Conservation (phyloP, 2,113 vertebrate genomes). For the Aegotheles bennettii region DNA sequence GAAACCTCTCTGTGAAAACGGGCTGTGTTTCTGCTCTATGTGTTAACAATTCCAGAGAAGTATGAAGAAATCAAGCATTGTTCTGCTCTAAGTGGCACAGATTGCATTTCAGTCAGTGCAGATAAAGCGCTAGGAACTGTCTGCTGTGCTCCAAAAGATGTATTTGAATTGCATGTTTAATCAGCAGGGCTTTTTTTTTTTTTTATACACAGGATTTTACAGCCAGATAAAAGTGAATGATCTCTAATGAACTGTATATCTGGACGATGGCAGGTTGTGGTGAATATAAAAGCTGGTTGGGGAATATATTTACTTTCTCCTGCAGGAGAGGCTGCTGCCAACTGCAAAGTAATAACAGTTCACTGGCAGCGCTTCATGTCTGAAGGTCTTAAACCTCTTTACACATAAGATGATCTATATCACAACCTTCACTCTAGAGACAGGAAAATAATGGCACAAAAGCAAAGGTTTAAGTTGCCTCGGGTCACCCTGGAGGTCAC, state of each 20-base stretch:
- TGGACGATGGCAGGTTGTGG: constrained; percentile 17
- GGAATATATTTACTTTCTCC: constrained; percentile 33
- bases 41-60: not conserved
- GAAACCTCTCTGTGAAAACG: not conserved
- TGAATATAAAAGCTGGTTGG: constrained; percentile 16
- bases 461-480: not conserved
- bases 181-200: not conserved
- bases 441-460: not conserved
- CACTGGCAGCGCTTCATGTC: not conserved
- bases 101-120: constrained; percentile 12
- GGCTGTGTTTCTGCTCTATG: constrained; percentile 7
- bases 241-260: constrained; percentile 29
- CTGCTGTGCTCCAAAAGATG: constrained; percentile 25
- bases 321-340: constrained; percentile 13
- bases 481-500: not conserved
- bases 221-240: not conserved
- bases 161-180: constrained; percentile 25
- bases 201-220: not conserved
- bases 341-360: not conserved
- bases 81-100: constrained; percentile 40
- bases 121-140: constrained; percentile 29
- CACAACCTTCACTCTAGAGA: not conserved
- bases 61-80: constrained; percentile 47
- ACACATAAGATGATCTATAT: not conserved
- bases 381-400: not conserved